Evolutionary conservation across 2,797 vertebrate genomes (phyloP), one percentile per base, ranked within the genome.

Genomic region (Pseudochirops cupreus): DNA sequence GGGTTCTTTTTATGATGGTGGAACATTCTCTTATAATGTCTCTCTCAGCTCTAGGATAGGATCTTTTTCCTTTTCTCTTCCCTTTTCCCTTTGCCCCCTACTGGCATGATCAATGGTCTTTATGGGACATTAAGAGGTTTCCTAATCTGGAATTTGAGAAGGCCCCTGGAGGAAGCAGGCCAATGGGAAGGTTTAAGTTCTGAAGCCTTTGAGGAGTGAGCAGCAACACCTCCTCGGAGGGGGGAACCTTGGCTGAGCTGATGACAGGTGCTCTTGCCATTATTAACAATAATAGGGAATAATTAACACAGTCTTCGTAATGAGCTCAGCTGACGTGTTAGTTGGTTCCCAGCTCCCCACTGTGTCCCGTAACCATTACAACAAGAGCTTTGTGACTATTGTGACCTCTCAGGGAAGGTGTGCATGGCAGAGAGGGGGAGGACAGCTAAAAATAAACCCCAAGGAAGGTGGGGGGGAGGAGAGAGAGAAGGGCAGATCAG

Each of bases 231-330:
- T 50, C 74, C 39, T 87, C 26, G 39, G 74, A 82, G 39, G 91
- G 91, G 87, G 90, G 74, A 92, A 94, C 56, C 2, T 9, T n/a
- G 92, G 92, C 62, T 50, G 12, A 92, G 91, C 26, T 0, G 29
- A 74, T 89, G 74, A 59, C 62, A 91, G 93, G 93, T 87, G 92
- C 57, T 2, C 6, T 57, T 62, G 82, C 57, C 67, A 46, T 56
- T 82, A 59, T 93, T 96, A 56, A 91, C 33, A 53, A 57, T 93
- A 58, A 89, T 52, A 92, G 52, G 74, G 55, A 74, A 90, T 54
- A 52, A 56, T 92, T 93, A 93, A 31, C 91, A 46, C 46, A 13
- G 50, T 93, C 67, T 87, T 87, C 3, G 3, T 46, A 87, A 87
- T 87, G 74, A 87, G 74, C 39, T 87, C 74, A 50, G 74, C 74